Conservation (phyloP, 2,797 vertebrate species). For the Lagocephalus sceleratus region DNA sequence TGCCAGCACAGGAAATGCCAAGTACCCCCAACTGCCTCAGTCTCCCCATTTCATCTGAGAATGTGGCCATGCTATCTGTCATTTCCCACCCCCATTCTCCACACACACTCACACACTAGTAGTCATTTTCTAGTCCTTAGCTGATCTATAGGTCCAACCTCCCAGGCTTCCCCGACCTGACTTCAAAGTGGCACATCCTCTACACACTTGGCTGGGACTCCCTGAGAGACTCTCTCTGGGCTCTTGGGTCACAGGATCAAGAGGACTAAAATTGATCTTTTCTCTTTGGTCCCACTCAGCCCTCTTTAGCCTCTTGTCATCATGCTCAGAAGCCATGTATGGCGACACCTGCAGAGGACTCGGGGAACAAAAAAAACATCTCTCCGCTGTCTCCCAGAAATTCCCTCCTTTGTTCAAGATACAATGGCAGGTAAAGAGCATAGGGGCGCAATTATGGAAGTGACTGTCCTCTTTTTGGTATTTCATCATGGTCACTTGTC, state of each 20-base stretch:
- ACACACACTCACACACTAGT: slow-evolving; percentile 31
- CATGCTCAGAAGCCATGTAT: slow-evolving; percentile 23
- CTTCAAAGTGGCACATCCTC: slow-evolving; percentile 69
- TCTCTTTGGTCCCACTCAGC: slow-evolving; percentile 59
- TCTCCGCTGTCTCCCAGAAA: slow-evolving; percentile 32
- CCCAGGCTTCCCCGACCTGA: slow-evolving; percentile 44
- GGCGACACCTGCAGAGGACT: slow-evolving; percentile 45
- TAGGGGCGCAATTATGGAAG: slow-evolving; percentile 25
- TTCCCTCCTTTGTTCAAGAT: slow-evolving; percentile 30
- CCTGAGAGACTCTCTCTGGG: slow-evolving; percentile 61
- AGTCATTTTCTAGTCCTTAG: slow-evolving; percentile 51
- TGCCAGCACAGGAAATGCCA: slow-evolving; percentile 97
- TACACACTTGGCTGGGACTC: slow-evolving; percentile 55
- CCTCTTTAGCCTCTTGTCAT: slow-evolving; percentile 67
- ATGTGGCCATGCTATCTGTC: slow-evolving; percentile 73
- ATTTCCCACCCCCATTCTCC: slow-evolving; percentile 69
- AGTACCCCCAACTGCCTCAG: slow-evolving; percentile 80
- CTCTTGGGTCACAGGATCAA: slow-evolving; percentile 70
- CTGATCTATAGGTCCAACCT: slow-evolving; percentile 39
- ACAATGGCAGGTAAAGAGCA: slow-evolving; percentile 43
- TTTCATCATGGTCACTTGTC: slow-evolving; percentile 44
- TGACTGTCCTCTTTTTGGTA: slow-evolving; percentile 28
- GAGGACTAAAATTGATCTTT: slow-evolving; percentile 72
- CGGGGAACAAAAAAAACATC: slow-evolving; percentile 1
- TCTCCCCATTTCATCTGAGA: slow-evolving; percentile 86